A percentile compares a stretch with the other conserved stretches of the same genome.
phyloP scores from a whole-genome alignment of 2,797 vertebrate species.

The Scolopax bukidnonensis region DNA sequence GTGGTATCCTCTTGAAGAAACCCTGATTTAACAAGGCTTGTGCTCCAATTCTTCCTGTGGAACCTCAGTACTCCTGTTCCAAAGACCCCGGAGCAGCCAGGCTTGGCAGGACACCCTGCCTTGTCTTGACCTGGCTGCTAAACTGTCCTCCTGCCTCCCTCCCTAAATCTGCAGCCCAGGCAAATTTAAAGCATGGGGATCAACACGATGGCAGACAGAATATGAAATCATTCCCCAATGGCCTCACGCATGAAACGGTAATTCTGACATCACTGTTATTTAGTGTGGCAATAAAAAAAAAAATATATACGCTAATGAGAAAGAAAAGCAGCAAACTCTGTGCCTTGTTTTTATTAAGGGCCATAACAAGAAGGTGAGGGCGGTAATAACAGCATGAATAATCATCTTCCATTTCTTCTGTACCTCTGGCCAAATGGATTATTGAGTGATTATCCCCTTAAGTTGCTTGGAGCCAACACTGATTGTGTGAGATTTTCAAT shows the following conservation, averaged over 20 bases:
- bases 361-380: slow-evolving; percentile 1
- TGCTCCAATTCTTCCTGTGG: neutral
- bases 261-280: neutral
- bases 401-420: slow-evolving; percentile 10
- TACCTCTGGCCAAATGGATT: slow-evolving; percentile 54
- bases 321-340: neutral
- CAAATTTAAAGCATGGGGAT: neutral
- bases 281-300: neutral
- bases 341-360: neutral
- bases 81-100: neutral
- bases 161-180: neutral
- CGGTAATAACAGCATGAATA: slow-evolving; percentile 5
- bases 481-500: slow-evolving; percentile 41
- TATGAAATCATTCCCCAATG: neutral
- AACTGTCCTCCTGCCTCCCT: neutral
- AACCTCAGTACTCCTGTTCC: neutral
- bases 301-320: neutral
- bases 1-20: neutral
- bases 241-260: neutral
- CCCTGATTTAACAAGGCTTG: neutral
- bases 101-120: neutral
- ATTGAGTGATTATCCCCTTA: slow-evolving; percentile 59
- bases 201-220: neutral
- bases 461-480: slow-evolving; percentile 25
- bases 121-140: neutral